A percentile compares a stretch with the other conserved stretches of the same genome.
Evolutionary conservation across 2,113 vertebrate genomes (phyloP).

Genomic region (Crotalus helleri): DNA sequence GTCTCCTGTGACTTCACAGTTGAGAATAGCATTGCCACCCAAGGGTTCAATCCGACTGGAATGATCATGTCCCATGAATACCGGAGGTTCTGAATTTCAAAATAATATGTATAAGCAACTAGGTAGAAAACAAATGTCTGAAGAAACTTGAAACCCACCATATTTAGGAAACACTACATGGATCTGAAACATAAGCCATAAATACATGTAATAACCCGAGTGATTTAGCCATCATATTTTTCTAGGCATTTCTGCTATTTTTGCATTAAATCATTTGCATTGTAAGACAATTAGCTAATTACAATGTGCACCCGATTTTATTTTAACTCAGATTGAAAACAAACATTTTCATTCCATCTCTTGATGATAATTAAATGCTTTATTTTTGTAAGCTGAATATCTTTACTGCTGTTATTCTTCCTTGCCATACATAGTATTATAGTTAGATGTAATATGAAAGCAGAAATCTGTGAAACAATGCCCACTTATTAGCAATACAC

Average conservation of each 20-base stretch:
- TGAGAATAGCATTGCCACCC: constrained; percentile 87
- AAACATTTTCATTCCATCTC: neutral
- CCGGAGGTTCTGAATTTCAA: constrained; percentile 83
- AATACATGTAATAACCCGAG: neutral
- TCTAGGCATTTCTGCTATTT: neutral
- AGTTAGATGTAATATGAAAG: constrained; percentile 1
- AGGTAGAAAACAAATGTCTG: neutral
- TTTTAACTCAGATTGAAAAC: neutral
- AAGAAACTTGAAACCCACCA: neutral
- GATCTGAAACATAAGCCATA: neutral
- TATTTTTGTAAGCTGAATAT: neutral
- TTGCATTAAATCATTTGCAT: neutral
- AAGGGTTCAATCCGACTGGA: constrained; percentile 85
- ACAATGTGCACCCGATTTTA: neutral
- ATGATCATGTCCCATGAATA: constrained; percentile 87
- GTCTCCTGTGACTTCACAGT: constrained; percentile 93
- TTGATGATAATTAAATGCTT: neutral
- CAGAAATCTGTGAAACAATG: neutral
- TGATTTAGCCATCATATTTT: neutral
- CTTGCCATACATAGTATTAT: neutral
- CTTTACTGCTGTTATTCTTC: neutral
- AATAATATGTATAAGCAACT: neutral
- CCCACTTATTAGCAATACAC: constrained; percentile 17
- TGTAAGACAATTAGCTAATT: neutral
- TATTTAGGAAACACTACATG: neutral